Evolutionary conservation across 2,113 vertebrate species (phyloP), one percentile per base, ranked within the genome.

Genomic region (Odontesthes bonariensis): DNA sequence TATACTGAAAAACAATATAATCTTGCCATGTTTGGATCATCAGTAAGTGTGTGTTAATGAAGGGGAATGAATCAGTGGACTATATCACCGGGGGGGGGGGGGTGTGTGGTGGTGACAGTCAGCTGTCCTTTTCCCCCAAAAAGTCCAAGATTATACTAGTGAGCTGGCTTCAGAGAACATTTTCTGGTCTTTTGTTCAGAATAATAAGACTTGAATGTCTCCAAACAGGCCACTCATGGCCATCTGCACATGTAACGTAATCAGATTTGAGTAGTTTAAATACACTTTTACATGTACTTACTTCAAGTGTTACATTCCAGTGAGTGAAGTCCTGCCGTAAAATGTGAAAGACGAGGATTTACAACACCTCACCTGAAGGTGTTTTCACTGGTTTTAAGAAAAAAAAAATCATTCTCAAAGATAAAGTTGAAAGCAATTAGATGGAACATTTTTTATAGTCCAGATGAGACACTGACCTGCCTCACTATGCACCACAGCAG

Each of bases 401-500:
- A n/a, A 44, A 44, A 14, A 5, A 44, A 14, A 44, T 44, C 42
- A 10, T 27, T 27, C 27, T 57, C 16, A 67, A 17, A 17, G 17
- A 22, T 22, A 56, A 68, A 23, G 42, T 3, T 23, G 16, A 16
- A 60, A 59, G 33, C 68, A 61, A 59, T 74, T 31, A 19, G 56
- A 67, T 51, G 61, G 53, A 62, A 27, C 23, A 55, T 27, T 70
- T 69, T 65, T 22, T 58, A 46, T 0, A 53, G 69, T 52, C 58
- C 42, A 35, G 57, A 65, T 22, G 0, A 59, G 58, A 77, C n/a
- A 5, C 17, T 7, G 3, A 35, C 49, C 76, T 64, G 73, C 73
- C 46, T 58, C 4, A 33, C 62, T 47, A 8, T 60, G 68, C 54
- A 56, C 35, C 40, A 59, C 75, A 65, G 79, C 51, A 60, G 73